phyloP scores from a whole-genome alignment of 1,140 invertebrate species.

The Cecropterus lyciades region DNA sequence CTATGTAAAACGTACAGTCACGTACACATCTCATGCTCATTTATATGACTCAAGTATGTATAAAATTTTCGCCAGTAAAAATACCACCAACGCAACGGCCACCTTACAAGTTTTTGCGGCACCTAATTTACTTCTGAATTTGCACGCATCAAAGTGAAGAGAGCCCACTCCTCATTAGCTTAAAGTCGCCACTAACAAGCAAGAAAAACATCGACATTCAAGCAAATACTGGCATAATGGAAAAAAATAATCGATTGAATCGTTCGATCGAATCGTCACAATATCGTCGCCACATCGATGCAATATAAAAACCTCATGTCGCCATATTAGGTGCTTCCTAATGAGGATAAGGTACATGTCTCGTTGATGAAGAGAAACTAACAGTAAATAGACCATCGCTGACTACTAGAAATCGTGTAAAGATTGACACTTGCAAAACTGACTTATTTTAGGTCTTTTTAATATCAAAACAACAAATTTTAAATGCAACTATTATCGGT shows the following conservation, averaged over 20 bases:
- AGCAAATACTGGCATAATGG: conserved; percentile 28
- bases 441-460: too few species aligned
- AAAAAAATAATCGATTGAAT: conserved; percentile 41
- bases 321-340: conserved; percentile 59
- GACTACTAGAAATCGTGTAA: too few species aligned
- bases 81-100: background rate
- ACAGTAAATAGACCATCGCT: background rate
- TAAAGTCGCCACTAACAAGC: conserved; percentile 24
- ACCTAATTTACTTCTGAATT: conserved; percentile 25
- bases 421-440: too few species aligned
- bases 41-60: background rate
- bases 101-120: conserved; percentile 16
- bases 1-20: too few species aligned
- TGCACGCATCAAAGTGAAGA: conserved; percentile 20
- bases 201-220: conserved; percentile 21
- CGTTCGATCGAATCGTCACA: conserved; percentile 43
- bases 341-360: conserved; percentile 53
- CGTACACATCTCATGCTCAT: too few species aligned
- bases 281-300: conserved; percentile 44
- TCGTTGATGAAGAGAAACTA: conserved; percentile 21
- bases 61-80: background rate
- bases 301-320: conserved; percentile 47
- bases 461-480: too few species aligned
- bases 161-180: conserved; percentile 19
- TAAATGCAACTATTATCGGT: too few species aligned